Evolutionary conservation across 2,888 invertebrate species (phyloP), one percentile per base, ranked within the genome.

Genomic region (Drosophila conformis): DNA sequence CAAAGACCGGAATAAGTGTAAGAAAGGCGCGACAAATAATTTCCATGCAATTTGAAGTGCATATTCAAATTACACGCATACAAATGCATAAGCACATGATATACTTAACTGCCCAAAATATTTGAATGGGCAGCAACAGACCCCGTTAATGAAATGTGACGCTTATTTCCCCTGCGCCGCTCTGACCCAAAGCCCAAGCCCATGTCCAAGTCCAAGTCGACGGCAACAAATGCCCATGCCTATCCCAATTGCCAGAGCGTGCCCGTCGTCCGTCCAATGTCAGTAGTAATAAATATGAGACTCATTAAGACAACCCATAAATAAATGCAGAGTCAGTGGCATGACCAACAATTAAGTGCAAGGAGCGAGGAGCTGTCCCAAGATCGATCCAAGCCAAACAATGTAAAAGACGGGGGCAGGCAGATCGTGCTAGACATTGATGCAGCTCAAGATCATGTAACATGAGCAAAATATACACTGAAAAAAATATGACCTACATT

Each of bases 281-380:
- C 78, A 61, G 71, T 80, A 80, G 82, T 71, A 83, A 87, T 79
- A 87, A 88, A 89, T 86, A 84, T 88, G 82, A 82, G 79, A 87
- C 83, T 91, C 89, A 91, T 90, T 91, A 90, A 89, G 87, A 81
- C 86, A 86, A 90, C 89, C 89, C 90, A 90, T 90, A 89, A 90
- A 90, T 87, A 90, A 90, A 84, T 83, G 87, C 88, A 80, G 69
- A 77, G 89, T 88, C 89, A 89, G 89, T 72, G 89, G 89, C 80
- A 84, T 82, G 85, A 87, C 87, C 81, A 72, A 79, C 89, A 85
- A 83, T 83, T 82, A 83, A 82, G 81, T 74, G 85, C 73, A 75
- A 38, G 36, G 35, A 54, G 80, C 72, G 76, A 80, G 87, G 69
- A 80, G 82, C 74, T 73, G 79, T 31, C 62, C 61, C 60, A 66